Conservation (phyloP, 2,888 invertebrate genomes). For the Tipula confusa region DNA sequence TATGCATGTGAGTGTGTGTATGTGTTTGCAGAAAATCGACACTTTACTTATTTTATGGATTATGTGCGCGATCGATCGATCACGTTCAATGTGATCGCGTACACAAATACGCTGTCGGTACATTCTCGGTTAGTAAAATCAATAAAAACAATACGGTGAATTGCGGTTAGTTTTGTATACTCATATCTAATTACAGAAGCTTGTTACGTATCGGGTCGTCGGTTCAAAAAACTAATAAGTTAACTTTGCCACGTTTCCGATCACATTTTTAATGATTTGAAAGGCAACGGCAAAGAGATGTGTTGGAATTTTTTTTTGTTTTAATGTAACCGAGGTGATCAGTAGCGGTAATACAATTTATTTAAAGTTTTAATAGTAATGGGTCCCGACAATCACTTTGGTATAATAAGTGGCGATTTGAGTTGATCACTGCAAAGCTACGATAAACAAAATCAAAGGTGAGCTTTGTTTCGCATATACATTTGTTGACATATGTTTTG, state of each 20-base stretch:
- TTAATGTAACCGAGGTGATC: background rate
- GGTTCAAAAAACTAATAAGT: background rate
- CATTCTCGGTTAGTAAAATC: slow-evolving; percentile 6
- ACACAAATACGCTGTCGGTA: background rate
- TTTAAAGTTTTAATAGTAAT: too few species aligned
- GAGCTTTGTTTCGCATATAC: too few species aligned
- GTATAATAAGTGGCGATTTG: too few species aligned
- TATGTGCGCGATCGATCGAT: background rate
- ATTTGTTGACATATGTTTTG: too few species aligned
- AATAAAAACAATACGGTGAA: background rate
- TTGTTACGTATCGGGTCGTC: background rate
- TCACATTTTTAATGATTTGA: background rate
- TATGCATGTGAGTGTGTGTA: background rate
- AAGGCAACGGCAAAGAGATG: background rate
- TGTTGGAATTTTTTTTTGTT: background rate
- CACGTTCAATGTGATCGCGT: background rate
- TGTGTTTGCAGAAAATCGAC: background rate
- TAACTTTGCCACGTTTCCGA: background rate
- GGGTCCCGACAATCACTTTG: too few species aligned
- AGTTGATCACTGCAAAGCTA: too few species aligned
- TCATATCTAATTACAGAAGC: background rate
- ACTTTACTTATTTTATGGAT: background rate
- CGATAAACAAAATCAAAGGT: too few species aligned
- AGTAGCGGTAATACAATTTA: background rate
- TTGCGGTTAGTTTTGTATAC: background rate